Conservation (phyloP, 2,113 vertebrate species). For the Ceratotherium simum region DNA sequence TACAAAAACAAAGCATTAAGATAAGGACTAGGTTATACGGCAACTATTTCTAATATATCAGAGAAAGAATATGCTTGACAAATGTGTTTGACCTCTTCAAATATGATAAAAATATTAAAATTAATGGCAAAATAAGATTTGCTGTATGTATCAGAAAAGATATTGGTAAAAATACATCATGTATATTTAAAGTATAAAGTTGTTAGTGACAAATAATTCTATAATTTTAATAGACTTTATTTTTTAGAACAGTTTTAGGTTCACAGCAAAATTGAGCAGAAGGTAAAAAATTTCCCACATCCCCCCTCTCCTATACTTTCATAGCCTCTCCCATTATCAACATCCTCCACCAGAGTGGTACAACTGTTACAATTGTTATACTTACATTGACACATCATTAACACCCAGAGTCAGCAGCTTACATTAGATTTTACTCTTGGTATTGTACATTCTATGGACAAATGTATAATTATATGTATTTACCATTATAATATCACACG, state of each 20-base stretch:
- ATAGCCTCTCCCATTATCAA: not conserved
- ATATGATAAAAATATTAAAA: not conserved
- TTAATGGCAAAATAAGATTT: not conserved
- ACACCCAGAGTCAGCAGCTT: not conserved
- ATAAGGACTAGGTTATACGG: not conserved
- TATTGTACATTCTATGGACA: not conserved
- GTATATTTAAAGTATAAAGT: conserved; percentile 31
- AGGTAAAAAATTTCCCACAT: not conserved
- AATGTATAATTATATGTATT: not conserved
- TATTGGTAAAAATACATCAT: not conserved
- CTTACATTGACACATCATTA: not conserved
- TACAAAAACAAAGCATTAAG: not conserved
- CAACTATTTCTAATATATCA: not conserved
- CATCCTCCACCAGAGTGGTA: not conserved
- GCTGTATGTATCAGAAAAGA: not conserved
- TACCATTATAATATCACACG: not conserved
- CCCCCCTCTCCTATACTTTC: not conserved
- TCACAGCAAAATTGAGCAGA: not conserved
- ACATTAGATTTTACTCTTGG: not conserved
- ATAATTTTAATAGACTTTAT: not conserved
- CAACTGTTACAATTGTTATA: not conserved
- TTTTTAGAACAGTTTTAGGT: not conserved
- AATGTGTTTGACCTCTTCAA: not conserved
- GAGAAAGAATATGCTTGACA: not conserved
- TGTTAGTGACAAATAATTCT: not conserved